Conservation (phyloP, 2,888 invertebrate species). For the Polymixis flavicincta region DNA sequence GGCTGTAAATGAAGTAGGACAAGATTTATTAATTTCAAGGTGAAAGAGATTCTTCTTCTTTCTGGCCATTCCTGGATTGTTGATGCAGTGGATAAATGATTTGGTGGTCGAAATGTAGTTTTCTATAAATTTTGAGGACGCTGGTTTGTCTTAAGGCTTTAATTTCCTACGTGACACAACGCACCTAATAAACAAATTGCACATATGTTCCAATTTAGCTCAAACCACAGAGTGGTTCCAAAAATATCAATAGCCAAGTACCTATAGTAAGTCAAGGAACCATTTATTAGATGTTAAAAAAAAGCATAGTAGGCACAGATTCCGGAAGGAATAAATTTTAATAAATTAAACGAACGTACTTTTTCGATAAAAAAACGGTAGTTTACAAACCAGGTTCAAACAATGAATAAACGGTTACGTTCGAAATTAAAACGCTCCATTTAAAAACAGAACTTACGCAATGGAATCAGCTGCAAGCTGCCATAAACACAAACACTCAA, state of each 20-base stretch:
- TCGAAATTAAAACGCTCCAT: conserved; percentile 36
- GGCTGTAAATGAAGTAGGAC: conserved; percentile 70
- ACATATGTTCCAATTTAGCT: background rate
- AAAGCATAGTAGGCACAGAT: no score
- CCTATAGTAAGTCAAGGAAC: background rate
- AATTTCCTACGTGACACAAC: no score
- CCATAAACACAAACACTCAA: conserved; percentile 79
- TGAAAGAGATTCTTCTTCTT: background rate
- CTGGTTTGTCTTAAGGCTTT: background rate
- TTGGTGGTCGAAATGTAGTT: background rate
- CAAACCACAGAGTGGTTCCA: background rate
- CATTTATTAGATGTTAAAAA: background rate
- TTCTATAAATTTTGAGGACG: background rate
- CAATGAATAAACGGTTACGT: conserved; percentile 31
- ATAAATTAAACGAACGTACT: background rate
- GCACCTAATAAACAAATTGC: background rate
- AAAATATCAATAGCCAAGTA: background rate
- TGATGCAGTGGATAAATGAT: background rate
- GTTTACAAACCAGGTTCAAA: conserved; percentile 3
- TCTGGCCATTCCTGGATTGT: background rate
- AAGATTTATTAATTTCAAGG: background rate
- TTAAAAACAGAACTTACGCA: conserved; percentile 81
- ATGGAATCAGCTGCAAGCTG: conserved; percentile 81
- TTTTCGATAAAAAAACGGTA: conserved; percentile 6
- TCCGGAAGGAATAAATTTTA: background rate